These are phyloP conservation scores for Toxotes lorentzi DNA, from an alignment of 2,797 vertebrate genomes.

Conservation along the genomic window DNA sequence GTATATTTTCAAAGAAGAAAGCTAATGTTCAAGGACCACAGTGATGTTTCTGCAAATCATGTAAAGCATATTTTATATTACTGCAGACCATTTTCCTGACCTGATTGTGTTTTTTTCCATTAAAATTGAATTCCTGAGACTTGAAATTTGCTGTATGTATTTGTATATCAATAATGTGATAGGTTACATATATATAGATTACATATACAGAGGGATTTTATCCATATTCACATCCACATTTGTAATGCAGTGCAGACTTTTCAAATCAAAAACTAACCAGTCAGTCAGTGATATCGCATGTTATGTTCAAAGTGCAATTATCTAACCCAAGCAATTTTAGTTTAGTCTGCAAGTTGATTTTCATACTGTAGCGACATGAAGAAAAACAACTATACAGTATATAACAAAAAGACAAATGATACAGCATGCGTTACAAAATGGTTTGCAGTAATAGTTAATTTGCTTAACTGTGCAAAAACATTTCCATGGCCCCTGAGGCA, in stretches of 20 bases:
- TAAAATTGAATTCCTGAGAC: background rate
- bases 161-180: too few relatives aligned
- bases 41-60: background rate
- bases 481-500: background rate
- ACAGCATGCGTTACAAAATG: slow-evolving; percentile 11
- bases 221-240: too few relatives aligned
- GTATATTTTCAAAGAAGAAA: background rate
- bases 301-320: background rate
- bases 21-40: background rate
- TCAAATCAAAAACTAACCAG: slow-evolving; percentile 8
- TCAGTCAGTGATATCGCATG: background rate
- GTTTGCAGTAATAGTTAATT: slow-evolving; percentile 18
- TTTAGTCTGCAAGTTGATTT: slow-evolving; percentile 1
- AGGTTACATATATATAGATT: too few relatives aligned
- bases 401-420: slow-evolving; percentile 8
- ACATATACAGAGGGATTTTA: too few relatives aligned
- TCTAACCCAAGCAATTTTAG: background rate
- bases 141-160: background rate
- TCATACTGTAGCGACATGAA: slow-evolving; percentile 1
- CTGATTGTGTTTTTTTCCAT: background rate
- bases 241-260: background rate
- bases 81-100: background rate
- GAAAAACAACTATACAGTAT: background rate
- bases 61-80: background rate
- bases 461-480: slow-evolving; percentile 35